Base-by-base conservation (phyloP, 2,888 invertebrate species). In the Pantelozetes paolii region DNA sequence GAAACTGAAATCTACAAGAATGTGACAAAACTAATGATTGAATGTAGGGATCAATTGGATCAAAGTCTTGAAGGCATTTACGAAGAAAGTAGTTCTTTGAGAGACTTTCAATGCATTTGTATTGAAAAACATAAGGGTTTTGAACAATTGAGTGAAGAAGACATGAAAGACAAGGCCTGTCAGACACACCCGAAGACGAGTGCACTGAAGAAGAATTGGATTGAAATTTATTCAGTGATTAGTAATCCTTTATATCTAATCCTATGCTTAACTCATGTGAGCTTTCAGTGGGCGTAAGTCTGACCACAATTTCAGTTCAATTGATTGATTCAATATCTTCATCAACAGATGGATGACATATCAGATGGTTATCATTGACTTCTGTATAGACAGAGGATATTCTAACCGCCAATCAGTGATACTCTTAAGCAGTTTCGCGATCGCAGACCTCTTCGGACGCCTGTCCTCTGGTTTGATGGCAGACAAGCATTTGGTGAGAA, bases 301-400 rank as follows among this genome's bases (percentile, higher is more conserved):
- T 59, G 18, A 32, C 32, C 18, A 6, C 18, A 59, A n/a, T 30
- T n/a, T 2, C 15, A 45, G 13, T 45, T 20, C n/a, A 20, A 50
- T n/a, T 20, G 2, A n/a, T 50, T 1, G 26, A 62, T 11, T 30
- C 40, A 3, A 26, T 20, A 36, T 3, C 13, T 45, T 20, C 18
- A 64, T 20, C n/a, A 48, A 36, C 42, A 54, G 57, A 15, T 57
- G 76, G 36, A 64, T 75, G 50, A 75, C 76, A 8, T 76, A 76
- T 30, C 75, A 76, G 42, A 77, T 78, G 77, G 75, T 78, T n/a
- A 76, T 77, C 13, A 74, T 77, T 18, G 78, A 78, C 40, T 77
- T 74, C 32, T 76, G 76, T 1, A 75, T 76, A 23, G 78, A 78
- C 48, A 77, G 77, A 70, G 77, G 76, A 18, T 75, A 77, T 50